phyloP scores from a whole-genome alignment of 2,888 invertebrate species.

The Dynastes tityus region DNA sequence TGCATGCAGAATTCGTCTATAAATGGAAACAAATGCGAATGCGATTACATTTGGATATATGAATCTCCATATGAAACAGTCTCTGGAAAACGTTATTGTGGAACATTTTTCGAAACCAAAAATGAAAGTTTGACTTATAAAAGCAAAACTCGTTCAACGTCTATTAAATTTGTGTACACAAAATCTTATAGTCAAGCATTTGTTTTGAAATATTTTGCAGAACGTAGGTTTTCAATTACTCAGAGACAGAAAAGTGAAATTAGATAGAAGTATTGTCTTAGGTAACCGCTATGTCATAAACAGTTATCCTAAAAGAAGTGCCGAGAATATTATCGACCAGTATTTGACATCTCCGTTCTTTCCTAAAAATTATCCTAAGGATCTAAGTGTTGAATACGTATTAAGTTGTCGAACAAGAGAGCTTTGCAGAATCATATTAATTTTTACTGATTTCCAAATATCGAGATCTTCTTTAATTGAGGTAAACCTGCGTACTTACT shows the following conservation, averaged over 20 bases:
- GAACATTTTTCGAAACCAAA: conserved; percentile 64
- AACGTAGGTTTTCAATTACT: conserved; percentile 71
- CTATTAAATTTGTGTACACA: conserved; percentile 75
- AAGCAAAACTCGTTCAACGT: conserved; percentile 76
- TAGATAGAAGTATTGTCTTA: conserved; percentile 59
- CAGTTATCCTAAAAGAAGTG: conserved; percentile 69
- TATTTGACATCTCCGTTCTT: conserved; percentile 79
- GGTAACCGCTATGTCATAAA: conserved; percentile 75
- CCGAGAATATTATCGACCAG: conserved; percentile 70
- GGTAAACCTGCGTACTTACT: conserved; percentile 65
- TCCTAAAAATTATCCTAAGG: conserved; percentile 78
- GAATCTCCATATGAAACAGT: conserved; percentile 78
- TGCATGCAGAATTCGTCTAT: conserved; percentile 63
- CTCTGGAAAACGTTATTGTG: conserved; percentile 77
- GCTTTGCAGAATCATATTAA: conserved; percentile 75
- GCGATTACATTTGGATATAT: conserved; percentile 78
- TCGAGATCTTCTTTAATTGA: conserved; percentile 79
- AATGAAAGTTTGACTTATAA: conserved; percentile 71
- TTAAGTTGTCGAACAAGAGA: conserved; percentile 73
- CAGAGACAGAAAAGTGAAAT: not conserved
- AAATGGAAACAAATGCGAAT: conserved; percentile 66
- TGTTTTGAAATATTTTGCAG: conserved; percentile 76
- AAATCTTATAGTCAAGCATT: conserved; percentile 76
- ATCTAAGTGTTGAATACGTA: conserved; percentile 78
- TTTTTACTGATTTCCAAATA: conserved; percentile 81